phyloP scores from a whole-genome alignment of 2,888 invertebrate genomes.

The Scelioninae gen. 1 region DNA sequence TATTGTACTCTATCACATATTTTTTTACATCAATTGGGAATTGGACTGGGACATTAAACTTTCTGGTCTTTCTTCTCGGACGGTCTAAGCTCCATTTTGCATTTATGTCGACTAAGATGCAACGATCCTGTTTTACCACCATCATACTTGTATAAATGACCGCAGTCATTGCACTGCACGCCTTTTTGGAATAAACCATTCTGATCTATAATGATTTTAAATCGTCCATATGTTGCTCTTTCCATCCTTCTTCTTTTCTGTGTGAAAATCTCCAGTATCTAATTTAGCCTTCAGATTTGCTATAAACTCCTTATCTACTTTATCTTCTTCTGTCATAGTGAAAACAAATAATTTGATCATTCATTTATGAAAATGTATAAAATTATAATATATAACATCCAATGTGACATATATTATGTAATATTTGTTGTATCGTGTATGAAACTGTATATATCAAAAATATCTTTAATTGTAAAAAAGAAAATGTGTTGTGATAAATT shows the following conservation, averaged over 20 bases:
- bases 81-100: not conserved
- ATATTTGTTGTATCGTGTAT: too few relatives aligned
- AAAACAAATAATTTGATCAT: not conserved
- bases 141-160: conserved; percentile 14
- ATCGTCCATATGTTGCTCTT: conserved; percentile 6
- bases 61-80: not conserved
- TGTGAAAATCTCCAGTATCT: not conserved
- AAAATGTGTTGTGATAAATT: too few relatives aligned
- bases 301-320: not conserved
- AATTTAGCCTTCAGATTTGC: not conserved
- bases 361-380: too few relatives aligned
- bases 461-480: too few relatives aligned
- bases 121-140: conserved; percentile 6
- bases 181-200: conserved; percentile 9
- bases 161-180: conserved; percentile 17
- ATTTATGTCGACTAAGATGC: conserved; percentile 10
- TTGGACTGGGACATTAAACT: too few relatives aligned
- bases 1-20: too few relatives aligned
- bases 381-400: too few relatives aligned
- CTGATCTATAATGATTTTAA: conserved; percentile 6
- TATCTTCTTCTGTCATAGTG: not conserved
- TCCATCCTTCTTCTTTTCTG: not conserved
- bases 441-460: too few relatives aligned
- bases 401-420: too few relatives aligned
- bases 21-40: too few relatives aligned